Percentiles rank a stretch among this genome's conserved stretches.
These are phyloP conservation scores for Stomatorhinus ivindoensis DNA, from an alignment of 2,113 vertebrate species.

Conservation along the genomic window DNA sequence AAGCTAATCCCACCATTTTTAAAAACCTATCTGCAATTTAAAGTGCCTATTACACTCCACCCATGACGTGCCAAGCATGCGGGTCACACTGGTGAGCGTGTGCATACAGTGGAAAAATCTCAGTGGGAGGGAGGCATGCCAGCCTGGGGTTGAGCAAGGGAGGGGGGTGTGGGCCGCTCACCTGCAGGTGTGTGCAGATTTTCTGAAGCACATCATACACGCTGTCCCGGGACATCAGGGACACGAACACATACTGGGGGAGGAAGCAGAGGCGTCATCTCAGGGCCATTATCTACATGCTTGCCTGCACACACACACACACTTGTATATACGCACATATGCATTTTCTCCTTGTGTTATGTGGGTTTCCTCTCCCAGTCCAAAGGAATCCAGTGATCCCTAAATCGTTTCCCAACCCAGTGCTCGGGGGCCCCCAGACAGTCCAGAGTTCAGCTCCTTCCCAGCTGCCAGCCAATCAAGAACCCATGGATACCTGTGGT, in stretches of 20 bases:
- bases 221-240: constrained; percentile 85
- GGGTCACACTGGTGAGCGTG: background rate
- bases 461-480: background rate
- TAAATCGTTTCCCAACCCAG: background rate
- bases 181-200: constrained; percentile 91
- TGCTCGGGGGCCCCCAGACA: background rate
- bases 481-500: background rate
- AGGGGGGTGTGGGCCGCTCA: constrained; percentile 37
- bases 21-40: background rate
- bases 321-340: background rate
- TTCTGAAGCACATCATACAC: constrained; percentile 81
- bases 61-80: background rate
- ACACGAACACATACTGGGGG: constrained; percentile 84
- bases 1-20: background rate
- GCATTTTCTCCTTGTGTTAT: background rate
- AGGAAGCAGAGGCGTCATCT: background rate
- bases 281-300: background rate
- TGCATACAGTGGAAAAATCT: background rate
- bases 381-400: background rate
- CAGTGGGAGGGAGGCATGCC: background rate
- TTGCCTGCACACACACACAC: background rate
- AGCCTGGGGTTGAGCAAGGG: background rate
- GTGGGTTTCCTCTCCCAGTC: background rate
- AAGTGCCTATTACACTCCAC: background rate
- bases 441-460: background rate